Base-by-base conservation (phyloP, 2,888 invertebrate genomes). In the Cataglyphis livida region DNA sequence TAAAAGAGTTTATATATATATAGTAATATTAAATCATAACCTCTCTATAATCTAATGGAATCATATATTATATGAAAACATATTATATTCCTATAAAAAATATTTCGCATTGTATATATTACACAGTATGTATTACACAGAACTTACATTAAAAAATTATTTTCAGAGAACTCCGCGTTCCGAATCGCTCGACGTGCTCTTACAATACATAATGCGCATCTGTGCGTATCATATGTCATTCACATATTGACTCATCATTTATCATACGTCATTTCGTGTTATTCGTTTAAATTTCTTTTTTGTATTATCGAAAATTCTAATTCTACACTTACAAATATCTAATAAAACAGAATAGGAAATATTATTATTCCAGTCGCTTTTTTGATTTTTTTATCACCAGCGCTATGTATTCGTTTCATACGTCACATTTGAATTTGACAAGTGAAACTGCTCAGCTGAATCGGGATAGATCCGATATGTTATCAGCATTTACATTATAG, bases 11-110 rank as follows among this genome's bases (percentile, higher is more conserved):
- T 38, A 12, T 38, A 70, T 1, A 70, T 25, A 28, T 28, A 28
- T 28, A 28, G 28, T 28, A 28, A 21, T 38, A 57, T 18, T 15
- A 38, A 38, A 38, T 61, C 28, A 44, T 74, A 74, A 74, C 73
- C 32, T 51, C 51, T 51, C n/a, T 74, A 25, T 4, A 74, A 74
- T 10, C 10, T 28, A 41, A n/a, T 7, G 28, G 3, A n/a, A 32
- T 61, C 28, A 28, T n/a, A n/a, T 28, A 73, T 0, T 15, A n/a
- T 28, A 61, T 15, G 15, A 61, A 32, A 32, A 28, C 15, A 9
- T 28, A 44, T 12, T 3, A 18, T 21, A 38, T 18, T 32, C 21
- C 9, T 21, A 12, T 32, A 61, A 61, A 44, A 28, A 57, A 73
- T 18, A n/a, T 32, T 18, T 15, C n/a, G 12, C 3, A 44, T 9